phyloP scores from a whole-genome alignment of 1,140 invertebrate genomes.

The Drosophila teissieri region DNA sequence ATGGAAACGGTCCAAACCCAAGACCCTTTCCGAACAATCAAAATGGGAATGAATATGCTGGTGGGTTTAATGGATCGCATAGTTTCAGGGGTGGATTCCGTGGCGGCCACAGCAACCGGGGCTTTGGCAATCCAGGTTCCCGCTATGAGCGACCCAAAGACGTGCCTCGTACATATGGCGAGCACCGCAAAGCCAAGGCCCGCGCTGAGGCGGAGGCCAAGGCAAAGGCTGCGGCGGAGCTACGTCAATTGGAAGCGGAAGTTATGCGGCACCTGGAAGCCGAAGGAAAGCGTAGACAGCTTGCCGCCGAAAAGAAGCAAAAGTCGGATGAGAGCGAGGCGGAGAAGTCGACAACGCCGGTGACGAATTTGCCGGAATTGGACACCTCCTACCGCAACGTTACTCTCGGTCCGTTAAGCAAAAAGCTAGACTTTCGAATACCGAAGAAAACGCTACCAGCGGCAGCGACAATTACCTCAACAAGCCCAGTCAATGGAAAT shows the following conservation, averaged over 20 bases:
- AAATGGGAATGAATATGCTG: neutral
- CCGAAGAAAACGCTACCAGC: conserved; percentile 41
- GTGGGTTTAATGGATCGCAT: neutral
- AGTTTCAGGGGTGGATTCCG: conserved; percentile 3
- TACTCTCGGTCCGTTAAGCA: conserved; percentile 1
- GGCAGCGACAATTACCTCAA: neutral
- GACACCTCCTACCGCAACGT: conserved; percentile 60
- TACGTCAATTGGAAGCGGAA: conserved; percentile 8
- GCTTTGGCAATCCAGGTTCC: neutral
- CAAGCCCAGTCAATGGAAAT: neutral
- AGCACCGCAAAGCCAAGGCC: conserved; percentile 62
- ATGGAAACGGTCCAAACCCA: neutral
- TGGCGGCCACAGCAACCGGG: neutral
- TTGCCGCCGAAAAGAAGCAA: conserved; percentile 17
- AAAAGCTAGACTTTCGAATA: conserved; percentile 60
- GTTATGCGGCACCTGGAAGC: conserved; percentile 2
- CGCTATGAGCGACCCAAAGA: neutral
- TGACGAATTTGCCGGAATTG: conserved; percentile 2
- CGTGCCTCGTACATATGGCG: conserved; percentile 53
- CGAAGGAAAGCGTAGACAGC: conserved; percentile 5
- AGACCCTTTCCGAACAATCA: neutral
- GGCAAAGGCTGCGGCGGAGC: conserved; percentile 11
- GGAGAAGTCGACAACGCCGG: neutral
- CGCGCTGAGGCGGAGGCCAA: conserved; percentile 28
- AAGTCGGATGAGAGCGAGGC: neutral